Evolutionary conservation across 2,888 invertebrate species (phyloP).

Genomic region (Diadromus collaris): DNA sequence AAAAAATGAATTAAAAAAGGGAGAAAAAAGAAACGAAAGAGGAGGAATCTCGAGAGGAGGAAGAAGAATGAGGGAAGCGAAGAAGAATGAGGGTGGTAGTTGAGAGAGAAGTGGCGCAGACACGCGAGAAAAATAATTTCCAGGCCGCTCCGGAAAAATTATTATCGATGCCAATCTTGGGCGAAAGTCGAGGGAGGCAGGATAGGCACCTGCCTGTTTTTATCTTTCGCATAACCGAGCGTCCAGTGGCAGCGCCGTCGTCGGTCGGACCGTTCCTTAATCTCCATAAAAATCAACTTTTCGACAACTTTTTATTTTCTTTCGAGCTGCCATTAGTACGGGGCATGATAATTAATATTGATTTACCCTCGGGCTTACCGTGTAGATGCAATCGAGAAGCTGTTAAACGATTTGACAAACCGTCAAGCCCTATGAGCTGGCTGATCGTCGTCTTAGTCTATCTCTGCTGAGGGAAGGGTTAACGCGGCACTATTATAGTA

Average conservation of each 20-base stretch:
- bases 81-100: conserved; percentile 35
- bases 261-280: conserved; percentile 39
- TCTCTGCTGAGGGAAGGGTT: not conserved
- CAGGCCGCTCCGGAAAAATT: conserved; percentile 54
- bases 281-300: conserved; percentile 56
- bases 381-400: conserved; percentile 14
- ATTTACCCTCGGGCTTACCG: conserved; percentile 22
- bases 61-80: conserved; percentile 22
- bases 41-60: conserved; percentile 24
- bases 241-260: not conserved
- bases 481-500: not conserved
- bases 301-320: conserved; percentile 47
- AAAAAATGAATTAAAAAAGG: conserved; percentile 28
- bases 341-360: conserved; percentile 52
- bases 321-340: conserved; percentile 21
- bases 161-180: conserved; percentile 65
- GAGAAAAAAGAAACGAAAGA: conserved; percentile 14
- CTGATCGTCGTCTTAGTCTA: not conserved
- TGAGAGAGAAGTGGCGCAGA: conserved; percentile 27
- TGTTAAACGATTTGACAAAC: conserved; percentile 24
- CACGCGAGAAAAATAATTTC: conserved; percentile 70
- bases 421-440: not conserved
- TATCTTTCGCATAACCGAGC: conserved; percentile 32
- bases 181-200: conserved; percentile 17
- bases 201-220: conserved; percentile 7